phyloP scores from a whole-genome alignment of 2,113 vertebrate genomes.

The Spea bombifrons region DNA sequence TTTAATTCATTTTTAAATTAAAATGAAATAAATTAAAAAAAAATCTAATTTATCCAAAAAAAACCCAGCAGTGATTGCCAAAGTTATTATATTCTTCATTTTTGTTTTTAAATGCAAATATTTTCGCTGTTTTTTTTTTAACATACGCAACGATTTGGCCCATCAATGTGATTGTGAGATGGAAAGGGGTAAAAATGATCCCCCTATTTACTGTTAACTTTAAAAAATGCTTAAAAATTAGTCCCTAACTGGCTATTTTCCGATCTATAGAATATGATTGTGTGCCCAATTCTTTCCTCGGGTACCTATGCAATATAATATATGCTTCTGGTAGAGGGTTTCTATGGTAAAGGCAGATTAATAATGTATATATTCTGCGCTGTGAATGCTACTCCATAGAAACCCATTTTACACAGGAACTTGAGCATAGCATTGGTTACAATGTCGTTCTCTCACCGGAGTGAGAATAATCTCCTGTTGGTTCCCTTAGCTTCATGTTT shows the following conservation, averaged over 20 bases:
- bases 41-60: no score
- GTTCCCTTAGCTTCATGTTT: constrained; percentile 6
- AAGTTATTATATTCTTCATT: no score
- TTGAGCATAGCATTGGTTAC: constrained; percentile 4
- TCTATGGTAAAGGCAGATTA: constrained; percentile 15
- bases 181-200: no score
- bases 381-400: constrained; percentile 6
- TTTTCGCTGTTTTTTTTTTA: no score
- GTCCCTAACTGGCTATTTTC: not conserved
- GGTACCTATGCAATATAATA: not conserved
- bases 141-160: no score
- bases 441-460: not conserved
- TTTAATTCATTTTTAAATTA: no score
- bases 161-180: no score
- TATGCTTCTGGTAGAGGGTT: constrained; percentile 9
- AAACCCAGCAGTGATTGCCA: no score
- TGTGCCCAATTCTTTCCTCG: not conserved
- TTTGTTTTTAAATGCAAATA: no score
- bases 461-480: not conserved
- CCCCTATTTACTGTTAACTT: no score
- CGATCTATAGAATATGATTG: not conserved
- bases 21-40: no score
- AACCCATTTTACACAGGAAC: constrained; percentile 23
- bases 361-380: constrained; percentile 22
- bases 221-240: no score